These are phyloP conservation scores for Acanthosoma haemorrhoidale DNA, from an alignment of 2,888 invertebrate genomes.

Conservation along the genomic window DNA sequence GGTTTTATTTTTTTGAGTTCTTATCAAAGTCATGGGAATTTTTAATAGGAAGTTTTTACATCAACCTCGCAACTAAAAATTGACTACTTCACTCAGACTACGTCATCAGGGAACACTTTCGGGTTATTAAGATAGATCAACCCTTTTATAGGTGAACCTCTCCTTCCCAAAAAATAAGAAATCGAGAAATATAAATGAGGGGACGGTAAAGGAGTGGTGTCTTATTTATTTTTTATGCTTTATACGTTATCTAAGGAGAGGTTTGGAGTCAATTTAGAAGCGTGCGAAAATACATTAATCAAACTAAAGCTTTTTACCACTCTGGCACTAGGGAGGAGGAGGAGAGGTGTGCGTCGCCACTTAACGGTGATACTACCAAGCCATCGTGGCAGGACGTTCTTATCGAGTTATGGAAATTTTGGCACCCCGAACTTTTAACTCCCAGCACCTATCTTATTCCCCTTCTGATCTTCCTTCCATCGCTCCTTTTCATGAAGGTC, in stretches of 20 bases:
- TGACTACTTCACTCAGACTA: too few species aligned
- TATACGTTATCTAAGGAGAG: neutral
- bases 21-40: too few species aligned
- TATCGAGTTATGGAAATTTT: slow-evolving; percentile 8
- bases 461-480: neutral
- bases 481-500: neutral
- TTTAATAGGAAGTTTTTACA: too few species aligned
- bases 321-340: too few species aligned
- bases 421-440: neutral
- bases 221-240: neutral
- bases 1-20: too few species aligned
- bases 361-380: too few species aligned
- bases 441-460: neutral
- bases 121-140: too few species aligned
- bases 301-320: slow-evolving; percentile 5
- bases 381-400: neutral
- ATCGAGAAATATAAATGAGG: neutral
- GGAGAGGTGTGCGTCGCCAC: neutral
- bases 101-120: too few species aligned
- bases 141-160: neutral
- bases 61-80: too few species aligned
- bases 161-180: neutral
- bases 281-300: slow-evolving; percentile 21
- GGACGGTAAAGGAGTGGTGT: neutral
- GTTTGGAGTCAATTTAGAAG: slow-evolving; percentile 19